Conservation (phyloP, 2,888 invertebrate genomes). For the Eristalis intricaria region DNA sequence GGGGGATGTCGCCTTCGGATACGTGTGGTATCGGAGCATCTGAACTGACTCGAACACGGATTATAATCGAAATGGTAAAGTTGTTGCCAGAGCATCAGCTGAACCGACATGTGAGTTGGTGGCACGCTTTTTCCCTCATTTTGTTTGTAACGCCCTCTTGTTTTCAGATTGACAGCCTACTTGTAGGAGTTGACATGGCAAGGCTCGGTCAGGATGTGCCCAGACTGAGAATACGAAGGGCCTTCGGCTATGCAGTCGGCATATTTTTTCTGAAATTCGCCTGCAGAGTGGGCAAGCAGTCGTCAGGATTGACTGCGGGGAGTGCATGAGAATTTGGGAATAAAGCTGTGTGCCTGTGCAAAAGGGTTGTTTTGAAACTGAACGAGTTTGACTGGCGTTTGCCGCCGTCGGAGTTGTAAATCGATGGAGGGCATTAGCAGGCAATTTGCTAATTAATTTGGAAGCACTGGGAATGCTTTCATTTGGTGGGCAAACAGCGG, state of each 20-base stretch:
- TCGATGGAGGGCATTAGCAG: no score
- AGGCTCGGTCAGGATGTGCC: neutral
- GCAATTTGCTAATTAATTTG: neutral
- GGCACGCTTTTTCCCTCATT: neutral
- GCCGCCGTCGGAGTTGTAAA: no score
- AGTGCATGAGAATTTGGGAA: no score
- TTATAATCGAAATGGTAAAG: neutral
- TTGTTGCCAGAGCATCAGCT: neutral
- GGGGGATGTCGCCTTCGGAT: neutral
- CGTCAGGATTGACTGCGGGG: no score
- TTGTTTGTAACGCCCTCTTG: neutral
- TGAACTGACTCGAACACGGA: neutral
- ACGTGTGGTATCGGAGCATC: neutral
- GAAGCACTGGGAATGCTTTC: neutral
- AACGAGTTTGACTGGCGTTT: no score
- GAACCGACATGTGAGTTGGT: neutral
- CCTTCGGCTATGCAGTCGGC: neutral
- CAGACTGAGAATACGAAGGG: neutral
- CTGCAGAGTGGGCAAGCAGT: neutral
- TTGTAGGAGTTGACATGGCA: neutral
- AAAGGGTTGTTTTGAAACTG: no score
- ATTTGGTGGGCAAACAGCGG: no score
- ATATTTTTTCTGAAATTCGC: neutral
- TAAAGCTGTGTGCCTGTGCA: no score
- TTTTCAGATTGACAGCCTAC: neutral